Conservation (phyloP, 2,797 vertebrate species). For the Darevskia mixta region DNA sequence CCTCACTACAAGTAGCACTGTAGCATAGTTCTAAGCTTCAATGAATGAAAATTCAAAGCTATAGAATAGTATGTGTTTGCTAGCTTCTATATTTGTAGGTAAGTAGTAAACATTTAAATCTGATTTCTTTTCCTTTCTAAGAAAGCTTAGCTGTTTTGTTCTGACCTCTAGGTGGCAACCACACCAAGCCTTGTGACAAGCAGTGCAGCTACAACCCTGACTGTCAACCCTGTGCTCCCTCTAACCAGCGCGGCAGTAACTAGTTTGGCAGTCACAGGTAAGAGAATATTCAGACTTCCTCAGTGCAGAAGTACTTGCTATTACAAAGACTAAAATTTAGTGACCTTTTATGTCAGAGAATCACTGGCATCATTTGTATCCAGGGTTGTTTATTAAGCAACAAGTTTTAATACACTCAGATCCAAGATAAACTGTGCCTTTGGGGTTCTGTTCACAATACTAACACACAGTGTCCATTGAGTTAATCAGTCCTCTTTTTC, state of each 20-base stretch:
- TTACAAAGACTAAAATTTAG: not conserved
- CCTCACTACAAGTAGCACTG: not conserved
- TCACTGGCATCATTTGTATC: not conserved
- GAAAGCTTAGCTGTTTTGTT: slow-evolving; percentile 53
- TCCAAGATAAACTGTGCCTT: not conserved
- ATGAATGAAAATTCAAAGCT: not conserved
- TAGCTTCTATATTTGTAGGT: not conserved
- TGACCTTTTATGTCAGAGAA: not conserved
- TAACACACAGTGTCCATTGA: not conserved
- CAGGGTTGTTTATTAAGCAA: not conserved
- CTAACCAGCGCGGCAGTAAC: slow-evolving; percentile 92
- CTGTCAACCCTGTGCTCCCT: slow-evolving; percentile 95
- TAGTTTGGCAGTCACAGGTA: slow-evolving; percentile 91
- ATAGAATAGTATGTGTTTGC: not conserved
- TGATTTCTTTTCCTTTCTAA: slow-evolving; percentile 4
- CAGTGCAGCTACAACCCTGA: slow-evolving; percentile 94
- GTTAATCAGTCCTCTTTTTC: not conserved
- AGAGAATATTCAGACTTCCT: slow-evolving; percentile 31
- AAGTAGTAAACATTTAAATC: not conserved
- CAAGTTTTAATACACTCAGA: not conserved
- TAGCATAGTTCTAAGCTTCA: not conserved
- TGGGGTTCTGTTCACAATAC: not conserved
- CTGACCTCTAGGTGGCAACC: slow-evolving; percentile 90
- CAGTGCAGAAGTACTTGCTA: not conserved
- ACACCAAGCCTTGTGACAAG: slow-evolving; percentile 98